Conservation (phyloP, 2,113 vertebrate genomes). For the Cololabis saira region DNA sequence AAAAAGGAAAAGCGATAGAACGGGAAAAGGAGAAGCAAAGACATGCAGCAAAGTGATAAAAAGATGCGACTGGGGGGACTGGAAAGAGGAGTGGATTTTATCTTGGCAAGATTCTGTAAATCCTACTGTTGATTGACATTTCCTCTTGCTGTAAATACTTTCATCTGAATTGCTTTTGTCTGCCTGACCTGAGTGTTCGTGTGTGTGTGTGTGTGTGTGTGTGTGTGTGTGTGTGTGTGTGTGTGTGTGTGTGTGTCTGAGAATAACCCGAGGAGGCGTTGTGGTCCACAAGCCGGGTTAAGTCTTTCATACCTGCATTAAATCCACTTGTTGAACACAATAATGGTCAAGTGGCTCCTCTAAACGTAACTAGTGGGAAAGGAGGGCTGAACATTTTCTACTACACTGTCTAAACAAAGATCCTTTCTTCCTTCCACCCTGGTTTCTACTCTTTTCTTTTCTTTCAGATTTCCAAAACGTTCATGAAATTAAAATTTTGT, state of each 20-base stretch:
- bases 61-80: constrained; percentile 45
- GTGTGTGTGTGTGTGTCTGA: constrained; percentile 20
- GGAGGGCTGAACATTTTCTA: constrained; percentile 19
- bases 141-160: constrained; percentile 69
- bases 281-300: constrained; percentile 50
- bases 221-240: constrained; percentile 9
- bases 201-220: too few relatives aligned
- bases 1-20: constrained; percentile 5
- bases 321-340: constrained; percentile 72
- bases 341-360: constrained; percentile 59
- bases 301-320: constrained; percentile 62
- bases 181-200: too few relatives aligned
- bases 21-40: constrained; percentile 26
- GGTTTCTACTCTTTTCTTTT: neutral
- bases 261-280: constrained; percentile 62
- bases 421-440: constrained; percentile 6
- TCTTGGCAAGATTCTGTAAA: constrained; percentile 59
- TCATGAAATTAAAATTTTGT: too few relatives aligned
- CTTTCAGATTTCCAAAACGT: neutral
- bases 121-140: constrained; percentile 67
- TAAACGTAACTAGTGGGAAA: constrained; percentile 22
- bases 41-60: constrained; percentile 40
- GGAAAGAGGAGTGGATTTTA: constrained; percentile 50
- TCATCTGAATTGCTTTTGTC: constrained; percentile 60
- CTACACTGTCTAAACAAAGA: constrained; percentile 5